A percentile compares a stretch with the other conserved stretches of the same genome.
Conservation (phyloP, 2,113 vertebrate species). For the Tricholaema leucomelas region DNA sequence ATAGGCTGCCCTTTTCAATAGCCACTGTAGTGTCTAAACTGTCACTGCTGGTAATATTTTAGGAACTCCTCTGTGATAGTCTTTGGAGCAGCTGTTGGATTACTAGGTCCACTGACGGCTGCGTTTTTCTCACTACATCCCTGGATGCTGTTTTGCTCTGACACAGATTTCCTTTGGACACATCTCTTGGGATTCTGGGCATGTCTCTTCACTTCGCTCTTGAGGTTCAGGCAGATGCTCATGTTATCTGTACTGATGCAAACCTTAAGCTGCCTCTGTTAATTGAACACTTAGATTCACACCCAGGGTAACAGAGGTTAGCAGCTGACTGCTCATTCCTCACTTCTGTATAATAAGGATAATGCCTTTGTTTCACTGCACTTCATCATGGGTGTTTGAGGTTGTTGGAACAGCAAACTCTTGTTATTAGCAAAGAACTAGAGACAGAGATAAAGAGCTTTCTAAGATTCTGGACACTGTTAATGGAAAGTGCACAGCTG, state of each 20-base stretch:
- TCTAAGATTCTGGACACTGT: neutral
- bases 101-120: neutral
- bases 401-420: neutral
- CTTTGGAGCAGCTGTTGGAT: too few species aligned
- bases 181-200: neutral
- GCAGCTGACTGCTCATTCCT: neutral
- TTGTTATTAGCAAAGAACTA: neutral
- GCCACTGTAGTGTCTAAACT: neutral
- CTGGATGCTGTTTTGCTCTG: neutral
- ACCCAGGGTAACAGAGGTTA: neutral
- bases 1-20: neutral
- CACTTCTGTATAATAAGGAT: neutral
- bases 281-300: neutral
- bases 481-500: neutral
- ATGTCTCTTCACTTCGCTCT: neutral
- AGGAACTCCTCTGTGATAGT: neutral
- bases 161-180: neutral
- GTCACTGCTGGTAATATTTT: neutral
- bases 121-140: neutral
- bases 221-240: neutral
- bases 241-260: neutral
- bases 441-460: neutral
- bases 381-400: neutral
- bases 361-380: neutral
- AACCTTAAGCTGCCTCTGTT: neutral